Evolutionary conservation across 2,888 invertebrate genomes (phyloP).

Genomic region (Hybos culiciformis): DNA sequence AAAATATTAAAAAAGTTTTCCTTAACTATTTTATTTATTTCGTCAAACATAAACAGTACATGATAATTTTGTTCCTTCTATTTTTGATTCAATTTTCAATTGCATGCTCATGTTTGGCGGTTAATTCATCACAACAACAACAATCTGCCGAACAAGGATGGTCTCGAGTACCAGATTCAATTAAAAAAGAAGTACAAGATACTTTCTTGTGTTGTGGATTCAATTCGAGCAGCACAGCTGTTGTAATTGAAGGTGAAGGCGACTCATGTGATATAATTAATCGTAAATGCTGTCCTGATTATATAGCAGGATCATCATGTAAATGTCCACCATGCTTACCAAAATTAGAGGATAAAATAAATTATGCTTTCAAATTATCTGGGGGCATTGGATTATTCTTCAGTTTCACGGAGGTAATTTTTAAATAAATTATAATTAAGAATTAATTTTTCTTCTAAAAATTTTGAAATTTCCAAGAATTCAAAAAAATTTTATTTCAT

Average conservation of each 20-base stretch:
- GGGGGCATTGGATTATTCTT: constrained; percentile 92
- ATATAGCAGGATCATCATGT: constrained; percentile 35
- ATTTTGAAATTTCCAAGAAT: too few species aligned
- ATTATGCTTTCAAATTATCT: constrained; percentile 75
- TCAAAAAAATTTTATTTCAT: too few species aligned
- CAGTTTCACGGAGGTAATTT: constrained; percentile 94
- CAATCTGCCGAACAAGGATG: constrained; percentile 78
- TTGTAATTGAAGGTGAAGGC: constrained; percentile 27
- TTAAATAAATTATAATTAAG: too few species aligned
- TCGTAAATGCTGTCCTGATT: constrained; percentile 41
- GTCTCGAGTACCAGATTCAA: constrained; percentile 51
- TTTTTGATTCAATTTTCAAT: constrained; percentile 93
- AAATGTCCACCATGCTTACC: constrained; percentile 60
- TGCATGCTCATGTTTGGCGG: constrained; percentile 87
- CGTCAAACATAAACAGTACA: constrained; percentile 64
- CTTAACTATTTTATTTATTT: constrained; percentile 11
- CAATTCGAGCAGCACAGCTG: constrained; percentile 30
- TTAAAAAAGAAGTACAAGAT: constrained; percentile 60
- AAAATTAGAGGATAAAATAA: constrained; percentile 60
- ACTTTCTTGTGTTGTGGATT: constrained; percentile 82
- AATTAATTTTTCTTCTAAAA: too few species aligned
- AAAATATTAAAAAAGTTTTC: constrained; percentile 8
- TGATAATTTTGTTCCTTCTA: constrained; percentile 86
- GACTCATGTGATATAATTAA: constrained; percentile 46
- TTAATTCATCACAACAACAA: constrained; percentile 74